Conservation (phyloP, 1,140 invertebrate genomes). For the Drosophila sp. region DNA sequence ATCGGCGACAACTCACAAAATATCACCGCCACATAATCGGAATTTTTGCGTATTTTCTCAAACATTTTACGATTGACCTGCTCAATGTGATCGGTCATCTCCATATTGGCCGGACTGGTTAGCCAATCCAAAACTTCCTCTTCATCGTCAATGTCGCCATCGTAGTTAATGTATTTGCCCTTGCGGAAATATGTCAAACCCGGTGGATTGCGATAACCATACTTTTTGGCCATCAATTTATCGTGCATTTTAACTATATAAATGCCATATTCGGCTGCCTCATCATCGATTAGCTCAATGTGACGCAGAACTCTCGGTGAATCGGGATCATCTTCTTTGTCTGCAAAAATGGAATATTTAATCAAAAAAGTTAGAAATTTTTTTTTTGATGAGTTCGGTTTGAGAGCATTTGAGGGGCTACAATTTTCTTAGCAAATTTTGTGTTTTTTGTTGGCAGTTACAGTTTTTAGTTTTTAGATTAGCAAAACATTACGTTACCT, state of each 20-base stretch:
- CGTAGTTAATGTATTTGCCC: constrained; percentile 94
- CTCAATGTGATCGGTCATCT: constrained; percentile 96
- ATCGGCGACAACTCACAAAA: constrained; percentile 91
- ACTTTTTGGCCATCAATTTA: constrained; percentile 96
- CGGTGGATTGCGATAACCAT: constrained; percentile 94
- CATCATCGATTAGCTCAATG: constrained; percentile 95
- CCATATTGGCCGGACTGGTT: constrained; percentile 97
- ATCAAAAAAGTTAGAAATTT: not conserved
- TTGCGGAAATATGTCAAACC: constrained; percentile 96
- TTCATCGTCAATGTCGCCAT: constrained; percentile 96
- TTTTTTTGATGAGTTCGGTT: not conserved
- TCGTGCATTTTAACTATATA: constrained; percentile 96
- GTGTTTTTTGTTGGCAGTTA: constrained; percentile 67
- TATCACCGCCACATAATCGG: constrained; percentile 96
- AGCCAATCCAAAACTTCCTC: constrained; percentile 97
- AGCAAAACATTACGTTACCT: constrained; percentile 49
- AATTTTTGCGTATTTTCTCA: constrained; percentile 93
- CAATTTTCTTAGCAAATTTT: constrained; percentile 24
- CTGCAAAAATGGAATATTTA: constrained; percentile 83
- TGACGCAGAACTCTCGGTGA: constrained; percentile 90
- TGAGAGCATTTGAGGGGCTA: not conserved
- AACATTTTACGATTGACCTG: constrained; percentile 97
- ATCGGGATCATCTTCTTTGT: constrained; percentile 92
- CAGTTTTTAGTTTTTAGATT: constrained; percentile 75
- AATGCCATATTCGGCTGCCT: constrained; percentile 95